Evolutionary conservation across 2,113 vertebrate species (phyloP), one percentile per base, ranked within the genome.

Genomic region (Heteronetta atricapilla): DNA sequence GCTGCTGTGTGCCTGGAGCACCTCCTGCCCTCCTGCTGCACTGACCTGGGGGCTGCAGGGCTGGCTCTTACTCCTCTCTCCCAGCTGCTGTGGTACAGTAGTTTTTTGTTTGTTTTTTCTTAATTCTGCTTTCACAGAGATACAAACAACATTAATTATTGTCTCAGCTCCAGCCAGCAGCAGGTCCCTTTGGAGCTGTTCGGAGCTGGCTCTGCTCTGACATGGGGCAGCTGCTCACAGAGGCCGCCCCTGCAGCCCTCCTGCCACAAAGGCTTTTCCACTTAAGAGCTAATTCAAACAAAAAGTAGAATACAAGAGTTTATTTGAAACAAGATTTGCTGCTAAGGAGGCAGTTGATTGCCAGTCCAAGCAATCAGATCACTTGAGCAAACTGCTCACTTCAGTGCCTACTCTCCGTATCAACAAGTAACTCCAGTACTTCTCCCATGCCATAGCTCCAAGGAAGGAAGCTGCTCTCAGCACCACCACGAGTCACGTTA

Each of bases 311-410:
- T 28, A 44, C 28, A 80, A 52, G 86, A 34, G 15, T 69, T 88
- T 67, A 82, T 62, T 52, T 48, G 15, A 75, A 87, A 34, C 42
- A 55, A 50, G 29, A 83, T 89, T 85, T 82, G 62, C 88, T 69
- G 58, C 56, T 20, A 79, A 72, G 81, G 62, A 91, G 15, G 53
- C 33, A 33, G 58, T 82, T 87, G 74, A 72, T 21, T 75, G 58
- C 84, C 34, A 52, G 78, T 55, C 38, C 69, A 82, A 68, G 78
- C 20, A 74, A 58, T 29, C 52, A 76, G 77, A 76, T 44, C 63
- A 28, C 40, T 60, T 7, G 16, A 87, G 58, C 80, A 77, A 78
- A 82, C 8, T 18, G 56, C 36, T 70, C 48, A 70, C 25, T 82
- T 66, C 34, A 42, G 16, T 6, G 13, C 21, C 69, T 83, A 16